Conservation (phyloP, 2,113 vertebrate species). For the Phaethon lepturus region DNA sequence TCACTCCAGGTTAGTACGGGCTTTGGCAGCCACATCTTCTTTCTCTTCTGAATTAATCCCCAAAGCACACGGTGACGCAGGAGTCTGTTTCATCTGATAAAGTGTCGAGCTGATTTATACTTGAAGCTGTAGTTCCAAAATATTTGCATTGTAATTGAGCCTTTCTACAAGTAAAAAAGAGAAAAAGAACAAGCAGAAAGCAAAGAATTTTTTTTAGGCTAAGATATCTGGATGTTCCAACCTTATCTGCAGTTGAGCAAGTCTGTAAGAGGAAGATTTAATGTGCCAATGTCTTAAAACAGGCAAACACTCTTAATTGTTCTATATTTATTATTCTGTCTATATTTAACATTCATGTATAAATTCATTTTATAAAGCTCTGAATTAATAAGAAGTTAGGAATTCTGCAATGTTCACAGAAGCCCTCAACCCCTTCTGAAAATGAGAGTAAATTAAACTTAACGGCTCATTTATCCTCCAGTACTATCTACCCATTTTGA, state of each 20-base stretch:
- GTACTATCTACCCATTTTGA: not conserved
- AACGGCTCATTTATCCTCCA: not conserved
- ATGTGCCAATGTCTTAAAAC: not conserved
- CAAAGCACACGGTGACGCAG: not conserved
- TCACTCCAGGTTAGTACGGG: not conserved
- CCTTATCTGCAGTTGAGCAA: not conserved
- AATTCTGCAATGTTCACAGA: not conserved
- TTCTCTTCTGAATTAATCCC: not conserved
- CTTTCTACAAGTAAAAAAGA: not conserved
- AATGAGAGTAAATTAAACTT: not conserved
- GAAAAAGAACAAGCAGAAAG: not conserved
- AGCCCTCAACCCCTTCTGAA: not conserved
- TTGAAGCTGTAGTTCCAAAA: not conserved
- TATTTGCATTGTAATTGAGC: not conserved
- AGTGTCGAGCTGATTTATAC: not conserved
- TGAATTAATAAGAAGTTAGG: not conserved
- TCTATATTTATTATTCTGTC: not conserved
- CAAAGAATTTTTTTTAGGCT: not conserved
- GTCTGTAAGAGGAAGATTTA: not conserved
- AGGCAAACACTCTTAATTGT: not conserved
- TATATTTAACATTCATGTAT: not conserved
- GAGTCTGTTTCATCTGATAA: not conserved
- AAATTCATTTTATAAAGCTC: not conserved
- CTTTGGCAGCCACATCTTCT: not conserved
- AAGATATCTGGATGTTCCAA: not conserved